Percentiles rank a stretch among this genome's conserved stretches.
These are phyloP conservation scores for Microchirus variegatus DNA, from an alignment of 2,797 vertebrate genomes.

Conservation along the genomic window DNA sequence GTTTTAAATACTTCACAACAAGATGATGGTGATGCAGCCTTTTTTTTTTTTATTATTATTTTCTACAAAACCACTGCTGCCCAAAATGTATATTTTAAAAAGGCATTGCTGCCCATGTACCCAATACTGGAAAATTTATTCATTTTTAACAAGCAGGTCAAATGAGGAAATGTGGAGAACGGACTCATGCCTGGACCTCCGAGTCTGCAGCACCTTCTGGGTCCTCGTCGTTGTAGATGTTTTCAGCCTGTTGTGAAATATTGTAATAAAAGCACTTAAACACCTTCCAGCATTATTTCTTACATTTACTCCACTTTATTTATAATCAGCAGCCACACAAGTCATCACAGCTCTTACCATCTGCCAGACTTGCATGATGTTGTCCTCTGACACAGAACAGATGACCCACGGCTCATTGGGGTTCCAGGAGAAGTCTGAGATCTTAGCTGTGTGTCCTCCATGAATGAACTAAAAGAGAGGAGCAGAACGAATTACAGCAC, in stretches of 20 bases:
- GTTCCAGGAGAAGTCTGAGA: slow-evolving; percentile 97
- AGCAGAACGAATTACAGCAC: slow-evolving; percentile 1
- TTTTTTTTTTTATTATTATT: slow-evolving; percentile 10
- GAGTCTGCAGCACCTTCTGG: slow-evolving; percentile 94
- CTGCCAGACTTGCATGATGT: slow-evolving; percentile 98
- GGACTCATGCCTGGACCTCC: slow-evolving; percentile 89
- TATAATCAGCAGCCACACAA: too few relatives aligned
- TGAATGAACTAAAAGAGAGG: slow-evolving; percentile 88
- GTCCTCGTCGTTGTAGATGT: slow-evolving; percentile 98
- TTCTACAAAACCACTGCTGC: slow-evolving; percentile 53
- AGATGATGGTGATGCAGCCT: slow-evolving; percentile 36
- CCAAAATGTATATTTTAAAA: slow-evolving; percentile 42
- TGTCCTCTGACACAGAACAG: slow-evolving; percentile 96
- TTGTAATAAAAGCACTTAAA: slow-evolving; percentile 29
- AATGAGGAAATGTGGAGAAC: slow-evolving; percentile 31
- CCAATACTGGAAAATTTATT: slow-evolving; percentile 45
- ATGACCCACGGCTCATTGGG: slow-evolving; percentile 97
- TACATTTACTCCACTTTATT: not conserved
- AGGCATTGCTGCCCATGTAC: slow-evolving; percentile 28
- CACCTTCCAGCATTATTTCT: not conserved
- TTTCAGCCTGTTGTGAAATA: slow-evolving; percentile 87
- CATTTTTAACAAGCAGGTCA: slow-evolving; percentile 51
- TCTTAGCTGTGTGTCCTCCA: slow-evolving; percentile 95
- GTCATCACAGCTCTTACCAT: slow-evolving; percentile 78
- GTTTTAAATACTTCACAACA: slow-evolving; percentile 58